phyloP scores from a whole-genome alignment of 2,888 invertebrate genomes.

The Scotopteryx bipunctaria region DNA sequence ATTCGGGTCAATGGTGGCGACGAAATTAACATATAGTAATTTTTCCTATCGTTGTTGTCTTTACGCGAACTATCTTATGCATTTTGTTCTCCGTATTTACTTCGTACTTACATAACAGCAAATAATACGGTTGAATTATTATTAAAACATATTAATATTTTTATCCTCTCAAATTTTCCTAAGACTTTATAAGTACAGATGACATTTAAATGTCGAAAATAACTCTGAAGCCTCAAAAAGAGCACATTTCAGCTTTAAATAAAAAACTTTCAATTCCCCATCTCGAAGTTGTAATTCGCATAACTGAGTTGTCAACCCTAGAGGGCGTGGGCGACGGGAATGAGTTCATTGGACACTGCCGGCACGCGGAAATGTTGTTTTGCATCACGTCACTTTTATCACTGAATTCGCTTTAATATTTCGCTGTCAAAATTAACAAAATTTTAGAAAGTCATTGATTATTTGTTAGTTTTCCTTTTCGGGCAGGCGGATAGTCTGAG shows the following conservation, averaged over 20 bases:
- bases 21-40: constrained; percentile 24
- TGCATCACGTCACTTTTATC: constrained; percentile 36
- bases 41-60: constrained; percentile 25
- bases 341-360: constrained; percentile 71
- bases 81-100: background rate
- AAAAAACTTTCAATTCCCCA: constrained; percentile 17
- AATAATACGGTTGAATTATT: too few relatives aligned
- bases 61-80: background rate
- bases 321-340: constrained; percentile 60
- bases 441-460: too few relatives aligned
- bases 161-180: too few relatives aligned
- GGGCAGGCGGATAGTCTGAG: too few relatives aligned
- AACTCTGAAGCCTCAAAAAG: too few relatives aligned
- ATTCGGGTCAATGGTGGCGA: constrained; percentile 33
- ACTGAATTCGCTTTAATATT: constrained; percentile 33
- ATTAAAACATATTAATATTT: too few relatives aligned
- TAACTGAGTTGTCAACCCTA: constrained; percentile 38
- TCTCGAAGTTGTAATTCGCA: constrained; percentile 35
- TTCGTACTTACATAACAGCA: too few relatives aligned
- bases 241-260: constrained; percentile 2
- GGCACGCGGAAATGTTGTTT: constrained; percentile 71
- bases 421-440: too few relatives aligned
- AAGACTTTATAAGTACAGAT: too few relatives aligned
- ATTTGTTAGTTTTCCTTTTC: too few relatives aligned
- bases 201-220: too few relatives aligned